Base-by-base conservation (phyloP, 2,113 vertebrate species). In the Coreoperca whiteheadi region DNA sequence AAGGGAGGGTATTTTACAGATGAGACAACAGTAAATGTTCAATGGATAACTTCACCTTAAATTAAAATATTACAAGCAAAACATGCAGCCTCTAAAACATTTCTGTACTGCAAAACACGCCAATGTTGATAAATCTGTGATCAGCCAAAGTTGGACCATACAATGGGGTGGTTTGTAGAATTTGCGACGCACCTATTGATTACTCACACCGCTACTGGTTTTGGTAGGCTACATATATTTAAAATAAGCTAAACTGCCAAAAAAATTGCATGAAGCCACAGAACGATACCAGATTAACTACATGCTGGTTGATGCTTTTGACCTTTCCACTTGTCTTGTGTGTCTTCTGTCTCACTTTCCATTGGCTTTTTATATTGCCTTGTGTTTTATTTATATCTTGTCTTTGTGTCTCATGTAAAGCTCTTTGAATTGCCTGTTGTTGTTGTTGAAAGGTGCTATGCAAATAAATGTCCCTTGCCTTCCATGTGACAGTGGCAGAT, bases 401-500 rank as follows among this genome's bases (percentile, higher is more conserved):
- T 57, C 2, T 64, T 30, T n/a, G 7, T 50, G 25, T 20, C 20
- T 20, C 14, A 2, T 4, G 5, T 51, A 7, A 10, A 50, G 2
- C 41, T 1, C 21, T 53, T 41, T 57, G 34, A 41, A n/a, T 53
- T 34, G 2, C 73, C 23, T 53, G 14, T 10, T 54, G 34, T 10
- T 54, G 34, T 54, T 48, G 76, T 28, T 32, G 7, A 69, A 69
- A 51, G 5, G 28, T 46, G 18, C 4, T 34, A 0, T 34, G 23
- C 43, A 23, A 51, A 69, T 25, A 16, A 8, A 25, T 43, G 2
- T 65, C 6, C n/a, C 10, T 28, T 51, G 21, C 3, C 16, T 59
- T 34, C 25, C 51, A 3, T 76, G 25, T 48, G 0, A 20, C 88
- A 95, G 94, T 8, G 75, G 63, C 4, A 74, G 65, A 70, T 88